Base-by-base conservation (phyloP, 2,888 invertebrate species). In the Helleia helle region DNA sequence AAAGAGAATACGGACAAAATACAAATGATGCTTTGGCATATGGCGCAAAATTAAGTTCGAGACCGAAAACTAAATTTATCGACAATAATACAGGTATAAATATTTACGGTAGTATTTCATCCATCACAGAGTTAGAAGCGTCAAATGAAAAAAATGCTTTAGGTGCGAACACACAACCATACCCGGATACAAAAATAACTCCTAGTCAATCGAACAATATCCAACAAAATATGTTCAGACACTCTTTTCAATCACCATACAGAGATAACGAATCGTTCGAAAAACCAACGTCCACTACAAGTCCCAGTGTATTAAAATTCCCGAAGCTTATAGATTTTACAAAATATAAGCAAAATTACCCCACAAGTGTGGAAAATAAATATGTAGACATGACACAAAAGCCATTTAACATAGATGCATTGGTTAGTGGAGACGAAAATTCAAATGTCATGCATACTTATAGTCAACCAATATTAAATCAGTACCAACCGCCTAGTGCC, bases 241-340 rank as follows among this genome's bases (percentile, higher is more conserved):
- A 28, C 17, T 8, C 27, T 4, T n/a, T 15, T 9, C 22, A 18
- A 7, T 28, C 42, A 39, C 18, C 36, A 1, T 37, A 36, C 9
- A 24, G 31, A n/a, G 42, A 47, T 14, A 36, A 25, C 28, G 36
- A 47, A 9, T 42, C 45, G 25, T 12, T 37, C 26, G 37, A 44
- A 64, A 69, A 43, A 48, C 12, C 41, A 3, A 40, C 63, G 4
- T 41, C 54, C 9, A 44, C 59, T 41, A 54, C 47, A 12, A 58
- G 57, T 43, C 43, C 54, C 12, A 34, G 44, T 17, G 36, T 43
- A 24, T 43, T 69, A 4, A 72, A 75, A 46, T 80, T 71, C 56
- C 74, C 66, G 7, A 72, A 68, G 60, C 69, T 79, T 1, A 59
- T 80, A 3, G 83, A 83, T 55, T 84, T 79, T 47, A 79, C 79